These are phyloP conservation scores for Eulithis prunata DNA, from an alignment of 2,888 invertebrate species.

Conservation along the genomic window DNA sequence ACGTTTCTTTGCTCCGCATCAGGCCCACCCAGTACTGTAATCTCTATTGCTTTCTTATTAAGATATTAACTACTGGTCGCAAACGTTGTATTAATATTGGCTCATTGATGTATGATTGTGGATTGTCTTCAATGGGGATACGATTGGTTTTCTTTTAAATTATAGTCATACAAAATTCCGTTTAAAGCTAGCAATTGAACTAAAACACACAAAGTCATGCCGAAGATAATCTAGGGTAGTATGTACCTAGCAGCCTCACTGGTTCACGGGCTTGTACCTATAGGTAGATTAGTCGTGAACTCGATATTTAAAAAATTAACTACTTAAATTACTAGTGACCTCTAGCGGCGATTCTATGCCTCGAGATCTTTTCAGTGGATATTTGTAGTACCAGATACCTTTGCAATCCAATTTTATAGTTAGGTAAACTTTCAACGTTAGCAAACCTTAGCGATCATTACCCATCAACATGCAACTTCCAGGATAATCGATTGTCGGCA, in stretches of 20 bases:
- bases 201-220: too few species aligned
- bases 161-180: background rate
- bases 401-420: background rate
- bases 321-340: too few species aligned
- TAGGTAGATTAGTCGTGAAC: too few species aligned
- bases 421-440: constrained; percentile 12
- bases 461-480: constrained; percentile 46
- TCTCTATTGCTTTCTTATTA: constrained; percentile 77
- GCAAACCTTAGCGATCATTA: constrained; percentile 46
- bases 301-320: too few species aligned
- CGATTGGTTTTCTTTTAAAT: constrained; percentile 23
- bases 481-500: constrained; percentile 67
- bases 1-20: constrained; percentile 14
- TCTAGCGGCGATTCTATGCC: too few species aligned
- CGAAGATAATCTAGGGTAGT: too few species aligned
- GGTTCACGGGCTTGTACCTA: too few species aligned
- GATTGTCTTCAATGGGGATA: constrained; percentile 25
- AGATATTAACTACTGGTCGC: constrained; percentile 76
- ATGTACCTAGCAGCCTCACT: too few species aligned
- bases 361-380: too few species aligned
- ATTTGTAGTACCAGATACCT: too few species aligned
- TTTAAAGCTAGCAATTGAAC: background rate
- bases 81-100: constrained; percentile 67
- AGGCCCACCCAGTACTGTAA: constrained; percentile 33
- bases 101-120: constrained; percentile 30